Evolutionary conservation across 2,888 invertebrate species (phyloP).

Genomic region (Mythimna loreyi): DNA sequence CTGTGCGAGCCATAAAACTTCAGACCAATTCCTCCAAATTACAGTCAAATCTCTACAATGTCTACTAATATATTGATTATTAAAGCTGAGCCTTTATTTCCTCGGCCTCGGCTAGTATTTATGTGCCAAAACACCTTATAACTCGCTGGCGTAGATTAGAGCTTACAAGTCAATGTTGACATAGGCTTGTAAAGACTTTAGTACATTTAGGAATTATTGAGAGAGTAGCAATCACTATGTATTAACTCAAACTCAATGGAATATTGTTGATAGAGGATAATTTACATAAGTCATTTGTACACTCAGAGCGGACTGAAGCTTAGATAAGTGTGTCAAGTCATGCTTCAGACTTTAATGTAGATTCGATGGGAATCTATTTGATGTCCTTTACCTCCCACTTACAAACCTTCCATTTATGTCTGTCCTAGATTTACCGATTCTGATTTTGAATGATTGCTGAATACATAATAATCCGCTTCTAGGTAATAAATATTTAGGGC

Average conservation of each 20-base stretch:
- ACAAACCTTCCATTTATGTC: slow-evolving; percentile 7
- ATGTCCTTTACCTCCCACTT: slow-evolving; percentile 44
- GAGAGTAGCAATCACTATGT: slow-evolving; percentile 49
- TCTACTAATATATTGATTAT: slow-evolving; percentile 34
- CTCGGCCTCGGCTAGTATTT: slow-evolving; percentile 45
- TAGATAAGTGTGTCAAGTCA: slow-evolving; percentile 25
- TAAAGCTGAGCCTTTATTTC: slow-evolving; percentile 30
- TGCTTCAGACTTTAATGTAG: slow-evolving; percentile 22
- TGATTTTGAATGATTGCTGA: slow-evolving; percentile 34
- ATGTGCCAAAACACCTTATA: slow-evolving; percentile 55
- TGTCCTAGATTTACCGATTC: slow-evolving; percentile 21
- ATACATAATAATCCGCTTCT: slow-evolving; percentile 21
- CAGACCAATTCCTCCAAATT: slow-evolving; percentile 27
- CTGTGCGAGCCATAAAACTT: slow-evolving; percentile 18
- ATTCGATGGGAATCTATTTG: slow-evolving; percentile 32
- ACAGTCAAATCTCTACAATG: slow-evolving; percentile 22
- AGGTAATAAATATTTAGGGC: no score
- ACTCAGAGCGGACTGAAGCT: slow-evolving; percentile 11
- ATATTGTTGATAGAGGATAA: slow-evolving; percentile 57
- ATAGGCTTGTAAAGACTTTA: slow-evolving; percentile 41
- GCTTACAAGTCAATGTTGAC: slow-evolving; percentile 52
- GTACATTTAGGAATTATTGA: slow-evolving; percentile 58
- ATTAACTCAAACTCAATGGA: slow-evolving; percentile 49
- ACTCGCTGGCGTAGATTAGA: slow-evolving; percentile 56
- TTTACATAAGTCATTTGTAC: slow-evolving; percentile 57